These are phyloP conservation scores for Ceramica pisi DNA, from an alignment of 2,888 invertebrate species.

Conservation along the genomic window DNA sequence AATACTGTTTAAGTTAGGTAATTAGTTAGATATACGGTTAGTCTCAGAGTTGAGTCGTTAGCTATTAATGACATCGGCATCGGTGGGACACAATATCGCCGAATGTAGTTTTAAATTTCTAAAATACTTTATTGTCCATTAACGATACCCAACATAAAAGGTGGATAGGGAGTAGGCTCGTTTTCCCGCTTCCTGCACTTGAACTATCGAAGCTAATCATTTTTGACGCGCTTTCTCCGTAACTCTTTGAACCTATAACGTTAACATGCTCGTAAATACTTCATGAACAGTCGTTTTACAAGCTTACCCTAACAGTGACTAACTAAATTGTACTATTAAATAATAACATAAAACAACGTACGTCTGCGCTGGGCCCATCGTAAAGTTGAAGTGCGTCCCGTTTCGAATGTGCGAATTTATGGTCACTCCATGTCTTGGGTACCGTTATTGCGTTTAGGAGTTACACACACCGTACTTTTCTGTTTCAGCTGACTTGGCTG, in stretches of 20 bases:
- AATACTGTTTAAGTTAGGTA: background rate
- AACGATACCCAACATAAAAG: background rate
- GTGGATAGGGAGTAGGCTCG: slow-evolving; percentile 1
- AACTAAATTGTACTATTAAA: slow-evolving; percentile 58
- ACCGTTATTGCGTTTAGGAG: slow-evolving; percentile 60
- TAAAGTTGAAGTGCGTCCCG: slow-evolving; percentile 57
- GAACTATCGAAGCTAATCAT: slow-evolving; percentile 29
- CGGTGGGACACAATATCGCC: too few species aligned
- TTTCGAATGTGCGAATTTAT: slow-evolving; percentile 62
- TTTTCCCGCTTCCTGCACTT: slow-evolving; percentile 29
- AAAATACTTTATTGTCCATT: background rate
- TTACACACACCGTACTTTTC: slow-evolving; percentile 34
- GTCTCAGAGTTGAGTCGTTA: background rate
- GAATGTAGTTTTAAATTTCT: background rate
- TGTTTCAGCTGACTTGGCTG: slow-evolving; percentile 7
- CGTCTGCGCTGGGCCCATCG: slow-evolving; percentile 39
- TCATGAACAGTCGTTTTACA: slow-evolving; percentile 36
- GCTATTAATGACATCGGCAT: background rate
- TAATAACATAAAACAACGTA: slow-evolving; percentile 52
- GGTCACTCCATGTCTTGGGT: slow-evolving; percentile 43
- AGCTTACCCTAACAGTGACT: slow-evolving; percentile 36
- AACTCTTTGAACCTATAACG: slow-evolving; percentile 36
- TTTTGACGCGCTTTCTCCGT: slow-evolving; percentile 48
- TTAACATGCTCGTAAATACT: slow-evolving; percentile 58
- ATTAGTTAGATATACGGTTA: background rate